Evolutionary conservation across 2,888 invertebrate species (phyloP), one percentile per base, ranked within the genome.

Genomic region (Tribolium freemani): DNA sequence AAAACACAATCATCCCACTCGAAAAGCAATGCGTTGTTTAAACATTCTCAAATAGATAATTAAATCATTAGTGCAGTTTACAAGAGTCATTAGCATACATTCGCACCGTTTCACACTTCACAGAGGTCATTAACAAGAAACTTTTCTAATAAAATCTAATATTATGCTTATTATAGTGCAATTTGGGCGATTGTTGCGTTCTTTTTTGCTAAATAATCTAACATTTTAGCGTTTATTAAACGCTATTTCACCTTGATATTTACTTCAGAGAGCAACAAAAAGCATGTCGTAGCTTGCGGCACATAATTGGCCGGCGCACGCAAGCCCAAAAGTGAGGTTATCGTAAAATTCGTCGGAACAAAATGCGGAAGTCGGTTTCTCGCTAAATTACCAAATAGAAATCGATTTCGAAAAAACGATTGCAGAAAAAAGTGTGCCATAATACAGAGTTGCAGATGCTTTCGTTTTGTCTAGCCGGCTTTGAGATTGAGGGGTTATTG

Each of bases 381-480:
- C 53, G 10, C 11, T 48, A 48, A 48, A 38, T 38, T 48, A 48
- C 11, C 48, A 48, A 48, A 74, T 73, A 74, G 69, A 77, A 75
- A 76, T 75, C 74, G 72, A 67, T 74, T 68, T 69, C 70, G 31
- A 38, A 66, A 77, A 78, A 78, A 72, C 69, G 26, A 44, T 45
- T 31, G 75, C 73, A 75, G 77, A 81, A 80, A 80, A 80, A 80
- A 79, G 79, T 80, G 76, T 77, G 80, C 80, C 79, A 79, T 80
- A 79, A 79, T 71, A 70, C 64, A 30, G 73, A 72, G 78, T 75
- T 74, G 76, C 78, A 79, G 80, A 81, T 81, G 79, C 81, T 81
- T 81, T 80, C 81, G 70, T 79, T 81, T 80, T 76, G 80, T 80
- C 80, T 81, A 80, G 80, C 75, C 80, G 73, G 74, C 69, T 67